Conservation (phyloP, 2,113 vertebrate genomes). For the Oreotragus oreotragus region DNA sequence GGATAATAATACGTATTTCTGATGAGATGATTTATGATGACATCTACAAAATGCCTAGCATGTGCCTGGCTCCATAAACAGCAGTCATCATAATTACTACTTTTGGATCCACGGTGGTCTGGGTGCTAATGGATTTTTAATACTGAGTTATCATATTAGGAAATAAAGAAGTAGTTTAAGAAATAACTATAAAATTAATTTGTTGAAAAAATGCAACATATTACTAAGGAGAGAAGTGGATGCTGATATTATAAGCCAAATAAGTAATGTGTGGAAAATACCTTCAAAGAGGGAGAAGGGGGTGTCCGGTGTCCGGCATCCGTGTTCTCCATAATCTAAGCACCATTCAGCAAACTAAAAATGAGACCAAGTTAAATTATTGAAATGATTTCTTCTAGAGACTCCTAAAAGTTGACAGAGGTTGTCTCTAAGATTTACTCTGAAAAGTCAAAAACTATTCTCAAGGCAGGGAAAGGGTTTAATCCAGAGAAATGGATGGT, state of each 20-base stretch:
- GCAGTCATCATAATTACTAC: not conserved
- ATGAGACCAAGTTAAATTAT: not conserved
- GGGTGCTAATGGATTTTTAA: not conserved
- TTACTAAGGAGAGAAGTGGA: not conserved
- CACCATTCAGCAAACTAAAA: conserved; percentile 98
- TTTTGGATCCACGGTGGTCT: not conserved
- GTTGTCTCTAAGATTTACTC: not conserved
- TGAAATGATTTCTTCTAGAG: not conserved
- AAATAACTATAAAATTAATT: not conserved
- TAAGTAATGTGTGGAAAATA: conserved; percentile 72
- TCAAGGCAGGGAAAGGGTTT: not conserved
- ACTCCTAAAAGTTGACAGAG: not conserved
- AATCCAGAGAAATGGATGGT: not conserved
- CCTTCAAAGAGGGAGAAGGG: conserved; percentile 99
- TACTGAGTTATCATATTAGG: not conserved
- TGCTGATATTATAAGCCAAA: not conserved
- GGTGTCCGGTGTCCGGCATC: conserved; percentile 94
- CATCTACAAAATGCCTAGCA: not conserved
- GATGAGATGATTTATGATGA: not conserved
- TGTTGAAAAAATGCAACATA: not conserved
- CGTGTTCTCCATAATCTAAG: conserved; percentile 94
- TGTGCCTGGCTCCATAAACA: not conserved
- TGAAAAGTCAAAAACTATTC: not conserved
- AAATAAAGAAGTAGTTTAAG: not conserved
- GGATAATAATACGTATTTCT: not conserved